Percentiles rank a stretch among this genome's conserved stretches.
Evolutionary conservation across 37 sponge, comb jelly and placozoan genomes (phyloP).

Genomic region (Halichondria panicea): DNA sequence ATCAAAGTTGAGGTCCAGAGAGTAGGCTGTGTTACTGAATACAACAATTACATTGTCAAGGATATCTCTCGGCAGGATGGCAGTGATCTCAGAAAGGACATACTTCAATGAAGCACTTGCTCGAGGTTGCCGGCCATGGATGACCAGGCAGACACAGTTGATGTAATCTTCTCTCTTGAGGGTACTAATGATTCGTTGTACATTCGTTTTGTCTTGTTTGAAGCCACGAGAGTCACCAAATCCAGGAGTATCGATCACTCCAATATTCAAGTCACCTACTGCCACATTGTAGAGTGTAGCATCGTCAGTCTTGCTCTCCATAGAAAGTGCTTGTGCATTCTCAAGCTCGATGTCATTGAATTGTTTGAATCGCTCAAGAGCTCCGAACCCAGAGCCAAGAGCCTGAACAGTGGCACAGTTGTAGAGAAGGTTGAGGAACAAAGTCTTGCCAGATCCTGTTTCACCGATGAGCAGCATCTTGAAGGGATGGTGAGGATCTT

Average conservation of each 20-base stretch:
- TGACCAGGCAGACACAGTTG: too few species aligned
- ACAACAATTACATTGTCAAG: conserved; percentile 42
- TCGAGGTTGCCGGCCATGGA: conserved; percentile 29
- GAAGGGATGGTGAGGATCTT: too few species aligned
- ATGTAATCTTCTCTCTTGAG: too few species aligned
- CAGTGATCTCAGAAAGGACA: too few species aligned
- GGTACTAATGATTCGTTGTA: conserved; percentile 16
- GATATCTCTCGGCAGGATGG: conserved; percentile 28
- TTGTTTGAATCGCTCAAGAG: background rate
- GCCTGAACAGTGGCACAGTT: background rate
- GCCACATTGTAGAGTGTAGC: conserved; percentile 9
- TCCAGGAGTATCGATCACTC: conserved; percentile 48
- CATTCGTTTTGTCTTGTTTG: conserved; percentile 20
- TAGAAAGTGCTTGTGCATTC: background rate
- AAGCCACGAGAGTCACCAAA: conserved; percentile 45
- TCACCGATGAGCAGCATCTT: too few species aligned
- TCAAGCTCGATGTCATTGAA: conserved; percentile 39
- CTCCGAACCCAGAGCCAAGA: background rate
- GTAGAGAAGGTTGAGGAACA: too few species aligned
- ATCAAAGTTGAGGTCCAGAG: conserved; percentile 12
- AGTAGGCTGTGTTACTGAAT: conserved; percentile 20
- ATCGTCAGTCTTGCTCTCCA: conserved; percentile 45
- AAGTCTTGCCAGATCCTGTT: too few species aligned
- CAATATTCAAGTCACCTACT: conserved; percentile 12
- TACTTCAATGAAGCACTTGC: conserved; percentile 16